Conservation (phyloP, 2,888 invertebrate species). For the Silvanus unidentatus region DNA sequence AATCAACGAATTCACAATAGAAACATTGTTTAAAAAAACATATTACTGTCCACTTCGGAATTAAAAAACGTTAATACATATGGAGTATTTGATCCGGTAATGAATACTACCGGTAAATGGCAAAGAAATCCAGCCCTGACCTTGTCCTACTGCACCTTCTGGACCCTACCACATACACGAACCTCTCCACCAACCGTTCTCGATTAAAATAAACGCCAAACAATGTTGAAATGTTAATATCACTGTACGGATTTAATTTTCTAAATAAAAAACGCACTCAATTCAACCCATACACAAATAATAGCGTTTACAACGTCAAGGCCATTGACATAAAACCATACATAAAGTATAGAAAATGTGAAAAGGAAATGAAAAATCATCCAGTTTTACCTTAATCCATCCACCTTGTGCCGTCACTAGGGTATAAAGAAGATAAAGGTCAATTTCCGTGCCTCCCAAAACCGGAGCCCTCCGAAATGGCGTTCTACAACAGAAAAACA, state of each 20-base stretch:
- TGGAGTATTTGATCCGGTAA: no score
- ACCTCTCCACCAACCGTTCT: no score
- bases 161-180: conserved; percentile 8
- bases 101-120: no score
- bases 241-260: no score
- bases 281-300: conserved; percentile 1
- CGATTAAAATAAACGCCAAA: no score
- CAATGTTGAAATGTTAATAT: no score
- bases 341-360: no score
- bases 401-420: conserved; percentile 90
- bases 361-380: no score
- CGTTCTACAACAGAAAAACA: conserved; percentile 48
- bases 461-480: conserved; percentile 61
- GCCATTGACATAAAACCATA: background rate
- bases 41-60: no score
- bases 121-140: conserved; percentile 40
- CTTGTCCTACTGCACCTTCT: conserved; percentile 44
- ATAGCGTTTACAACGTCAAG: background rate
- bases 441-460: conserved; percentile 86
- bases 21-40: no score
- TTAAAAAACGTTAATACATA: no score
- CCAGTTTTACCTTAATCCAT: conserved; percentile 74
- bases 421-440: conserved; percentile 85
- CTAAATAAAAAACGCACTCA: conserved; percentile 8
- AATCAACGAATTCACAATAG: no score